Evolutionary conservation across 2,888 invertebrate species (phyloP).

Genomic region (Aporophyla nigra): DNA sequence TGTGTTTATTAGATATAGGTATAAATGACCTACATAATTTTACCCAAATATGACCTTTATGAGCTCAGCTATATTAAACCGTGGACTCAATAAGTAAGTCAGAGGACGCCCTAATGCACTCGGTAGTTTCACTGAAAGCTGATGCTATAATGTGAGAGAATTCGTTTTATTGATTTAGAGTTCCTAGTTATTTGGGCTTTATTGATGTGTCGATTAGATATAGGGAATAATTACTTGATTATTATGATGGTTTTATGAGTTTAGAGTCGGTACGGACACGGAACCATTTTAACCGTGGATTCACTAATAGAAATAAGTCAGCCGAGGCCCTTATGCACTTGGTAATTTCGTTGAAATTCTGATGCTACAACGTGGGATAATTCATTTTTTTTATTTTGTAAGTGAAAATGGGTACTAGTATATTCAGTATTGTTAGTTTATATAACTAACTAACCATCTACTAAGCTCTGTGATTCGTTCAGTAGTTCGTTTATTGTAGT

Average conservation of each 20-base stretch:
- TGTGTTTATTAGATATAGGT: neutral
- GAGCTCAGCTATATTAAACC: constrained; percentile 3
- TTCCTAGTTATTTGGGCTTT: neutral
- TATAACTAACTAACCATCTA: constrained; percentile 2
- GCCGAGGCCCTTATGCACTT: neutral
- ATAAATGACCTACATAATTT: no score
- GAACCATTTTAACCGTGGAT: no score
- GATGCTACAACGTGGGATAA: neutral
- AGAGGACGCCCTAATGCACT: neutral
- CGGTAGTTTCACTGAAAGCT: neutral
- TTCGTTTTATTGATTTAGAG: neutral
- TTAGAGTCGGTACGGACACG: no score
- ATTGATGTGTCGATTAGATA: constrained; percentile 1
- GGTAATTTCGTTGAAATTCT: neutral
- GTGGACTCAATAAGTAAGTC: constrained; percentile 8
- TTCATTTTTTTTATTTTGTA: no score
- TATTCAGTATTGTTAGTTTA: neutral
- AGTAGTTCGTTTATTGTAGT: neutral
- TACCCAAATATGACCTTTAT: no score
- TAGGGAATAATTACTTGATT: no score
- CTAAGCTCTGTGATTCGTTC: no score
- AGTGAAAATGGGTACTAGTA: neutral
- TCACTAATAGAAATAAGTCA: constrained; percentile 11
- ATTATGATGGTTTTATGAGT: no score
- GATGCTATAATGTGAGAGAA: neutral